Percentiles rank a stretch among this genome's conserved stretches.
phyloP scores from a whole-genome alignment of 2,113 vertebrate genomes.

The Bungarus multicinctus region DNA sequence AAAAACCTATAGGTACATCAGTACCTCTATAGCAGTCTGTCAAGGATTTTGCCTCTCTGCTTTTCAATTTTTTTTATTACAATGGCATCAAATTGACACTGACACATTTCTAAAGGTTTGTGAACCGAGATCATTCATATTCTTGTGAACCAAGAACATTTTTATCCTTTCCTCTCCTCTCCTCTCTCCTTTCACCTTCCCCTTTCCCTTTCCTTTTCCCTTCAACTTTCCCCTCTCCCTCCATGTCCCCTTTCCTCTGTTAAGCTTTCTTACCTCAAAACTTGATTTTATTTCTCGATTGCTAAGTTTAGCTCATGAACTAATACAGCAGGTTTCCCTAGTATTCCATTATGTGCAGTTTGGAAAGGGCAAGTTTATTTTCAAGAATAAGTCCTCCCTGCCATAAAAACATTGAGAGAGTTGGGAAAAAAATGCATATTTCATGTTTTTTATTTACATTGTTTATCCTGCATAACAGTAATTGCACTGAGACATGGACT shows the following conservation, averaged over 20 bases:
- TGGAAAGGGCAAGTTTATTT: conserved; percentile 16
- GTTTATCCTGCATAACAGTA: conserved; percentile 2
- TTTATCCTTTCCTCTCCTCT: no score
- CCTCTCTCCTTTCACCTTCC: no score
- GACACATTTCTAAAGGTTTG: conserved; percentile 48
- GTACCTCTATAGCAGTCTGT: conserved; percentile 6
- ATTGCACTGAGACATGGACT: not conserved
- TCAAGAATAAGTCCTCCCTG: not conserved
- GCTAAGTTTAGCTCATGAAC: conserved; percentile 12
- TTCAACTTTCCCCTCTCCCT: no score
- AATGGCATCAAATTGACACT: not conserved
- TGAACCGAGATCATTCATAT: conserved; percentile 20
- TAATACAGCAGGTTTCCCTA: conserved; percentile 24
- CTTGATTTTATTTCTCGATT: conserved; percentile 48
- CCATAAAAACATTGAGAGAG: not conserved
- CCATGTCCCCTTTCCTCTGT: no score
- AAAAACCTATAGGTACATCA: not conserved
- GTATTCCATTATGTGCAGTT: conserved; percentile 18
- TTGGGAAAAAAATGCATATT: not conserved
- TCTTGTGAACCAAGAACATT: not conserved
- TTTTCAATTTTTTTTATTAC: conserved; percentile 40
- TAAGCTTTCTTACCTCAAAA: conserved; percentile 26
- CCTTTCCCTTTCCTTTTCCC: not conserved
- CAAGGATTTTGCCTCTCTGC: conserved; percentile 23
- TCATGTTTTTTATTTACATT: not conserved